These are phyloP conservation scores for Vidua macroura DNA, from an alignment of 2,113 vertebrate genomes.

Conservation along the genomic window DNA sequence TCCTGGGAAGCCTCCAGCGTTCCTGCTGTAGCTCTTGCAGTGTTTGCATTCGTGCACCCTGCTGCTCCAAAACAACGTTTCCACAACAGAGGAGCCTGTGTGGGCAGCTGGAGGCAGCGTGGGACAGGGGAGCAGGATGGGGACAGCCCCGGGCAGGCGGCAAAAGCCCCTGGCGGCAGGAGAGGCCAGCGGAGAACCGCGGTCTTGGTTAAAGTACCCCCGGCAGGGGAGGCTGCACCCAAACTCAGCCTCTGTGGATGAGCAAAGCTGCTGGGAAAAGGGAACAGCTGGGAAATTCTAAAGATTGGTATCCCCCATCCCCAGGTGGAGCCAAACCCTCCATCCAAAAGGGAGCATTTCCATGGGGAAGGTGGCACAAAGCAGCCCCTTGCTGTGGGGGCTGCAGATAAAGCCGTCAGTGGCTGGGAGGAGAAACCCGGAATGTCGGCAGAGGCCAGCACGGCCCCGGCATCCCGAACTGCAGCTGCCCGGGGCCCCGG, in stretches of 20 bases:
- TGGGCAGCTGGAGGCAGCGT: neutral
- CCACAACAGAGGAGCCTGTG: neutral
- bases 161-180: neutral
- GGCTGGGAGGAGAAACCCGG: neutral
- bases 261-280: neutral
- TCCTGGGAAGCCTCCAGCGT: neutral
- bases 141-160: neutral
- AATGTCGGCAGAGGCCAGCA: neutral
- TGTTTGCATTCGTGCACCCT: neutral
- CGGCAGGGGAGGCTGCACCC: neutral
- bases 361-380: neutral
- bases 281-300: neutral
- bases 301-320: neutral
- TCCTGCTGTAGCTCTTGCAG: neutral
- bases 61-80: neutral
- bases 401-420: rapidly evolving
- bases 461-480: rapidly evolving
- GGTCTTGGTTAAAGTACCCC: neutral
- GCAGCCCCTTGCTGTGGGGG: rapidly evolving
- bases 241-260: too few species aligned
- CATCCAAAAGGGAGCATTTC: neutral
- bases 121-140: neutral
- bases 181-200: neutral
- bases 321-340: neutral
- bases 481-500: neutral